A percentile compares a stretch with the other conserved stretches of the same genome.
These are phyloP conservation scores for Capitella teleta DNA, from an alignment of 1,140 invertebrate genomes.

Conservation along the genomic window DNA sequence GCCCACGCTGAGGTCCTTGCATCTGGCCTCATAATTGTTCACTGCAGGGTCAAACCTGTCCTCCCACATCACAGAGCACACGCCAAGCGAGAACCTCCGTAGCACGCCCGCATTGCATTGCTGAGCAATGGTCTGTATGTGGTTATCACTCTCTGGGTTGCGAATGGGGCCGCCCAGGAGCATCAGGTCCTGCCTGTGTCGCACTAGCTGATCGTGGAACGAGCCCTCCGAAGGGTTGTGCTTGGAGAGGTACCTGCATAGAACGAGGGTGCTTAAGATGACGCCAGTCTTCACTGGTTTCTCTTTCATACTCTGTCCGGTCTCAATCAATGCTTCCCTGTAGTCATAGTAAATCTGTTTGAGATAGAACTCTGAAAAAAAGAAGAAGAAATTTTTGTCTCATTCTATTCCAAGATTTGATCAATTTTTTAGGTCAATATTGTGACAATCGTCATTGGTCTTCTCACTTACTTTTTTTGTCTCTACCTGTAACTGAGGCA, in stretches of 20 bases:
- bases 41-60: constrained; percentile 56
- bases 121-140: constrained; percentile 52
- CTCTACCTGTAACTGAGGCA: no score
- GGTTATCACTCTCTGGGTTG: constrained; percentile 54
- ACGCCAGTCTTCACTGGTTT: constrained; percentile 31
- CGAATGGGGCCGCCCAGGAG: constrained; percentile 53
- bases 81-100: constrained; percentile 53
- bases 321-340: constrained; percentile 37
- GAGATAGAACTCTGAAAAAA: constrained; percentile 18
- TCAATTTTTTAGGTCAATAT: neutral
- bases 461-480: neutral
- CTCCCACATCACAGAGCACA: constrained; percentile 63
- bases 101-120: constrained; percentile 57
- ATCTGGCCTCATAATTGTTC: constrained; percentile 58
- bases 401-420: neutral
- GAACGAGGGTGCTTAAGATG: constrained; percentile 21
- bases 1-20: constrained; percentile 52
- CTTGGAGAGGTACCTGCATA: constrained; percentile 20
- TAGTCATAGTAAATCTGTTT: constrained; percentile 38
- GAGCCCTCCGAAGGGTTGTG: constrained; percentile 55
- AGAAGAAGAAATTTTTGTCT: neutral
- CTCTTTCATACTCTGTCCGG: constrained; percentile 27
- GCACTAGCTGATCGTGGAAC: constrained; percentile 51
- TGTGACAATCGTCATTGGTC: neutral
- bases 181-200: constrained; percentile 52